phyloP scores from a whole-genome alignment of 2,888 invertebrate genomes.

The Caenorhabditis zanzibari region DNA sequence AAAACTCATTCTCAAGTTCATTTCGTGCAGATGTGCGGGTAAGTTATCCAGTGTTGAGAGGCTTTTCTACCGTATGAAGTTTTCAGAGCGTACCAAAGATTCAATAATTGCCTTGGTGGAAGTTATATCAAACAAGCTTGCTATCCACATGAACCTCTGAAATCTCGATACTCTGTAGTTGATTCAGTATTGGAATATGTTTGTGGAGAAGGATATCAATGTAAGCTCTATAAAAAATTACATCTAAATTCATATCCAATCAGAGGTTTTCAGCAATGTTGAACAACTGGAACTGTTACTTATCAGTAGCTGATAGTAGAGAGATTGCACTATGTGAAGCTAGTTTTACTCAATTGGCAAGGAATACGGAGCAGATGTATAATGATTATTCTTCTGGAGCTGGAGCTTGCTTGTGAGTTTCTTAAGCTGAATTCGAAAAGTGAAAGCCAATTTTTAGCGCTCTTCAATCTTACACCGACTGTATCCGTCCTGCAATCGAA shows the following conservation, averaged over 20 bases:
- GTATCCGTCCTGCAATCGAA: slow-evolving; percentile 73
- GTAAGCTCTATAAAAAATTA: slow-evolving; percentile 33
- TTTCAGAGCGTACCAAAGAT: slow-evolving; percentile 73
- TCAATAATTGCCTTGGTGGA: slow-evolving; percentile 73
- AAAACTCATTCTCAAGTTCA: slow-evolving; percentile 70
- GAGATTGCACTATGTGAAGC: slow-evolving; percentile 73
- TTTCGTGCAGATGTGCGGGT: slow-evolving; percentile 75
- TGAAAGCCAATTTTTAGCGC: slow-evolving; percentile 65
- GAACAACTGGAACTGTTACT: slow-evolving; percentile 75
- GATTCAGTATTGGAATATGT: slow-evolving; percentile 75
- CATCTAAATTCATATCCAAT: not conserved
- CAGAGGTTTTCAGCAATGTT: slow-evolving; percentile 70
- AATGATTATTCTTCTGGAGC: slow-evolving; percentile 71
- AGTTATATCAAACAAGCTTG: slow-evolving; percentile 73
- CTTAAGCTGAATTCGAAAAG: too few relatives aligned
- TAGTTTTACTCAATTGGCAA: slow-evolving; percentile 66
- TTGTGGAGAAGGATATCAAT: slow-evolving; percentile 75
- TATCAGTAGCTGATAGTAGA: slow-evolving; percentile 68
- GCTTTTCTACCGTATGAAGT: not conserved
- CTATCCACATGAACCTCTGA: slow-evolving; percentile 73
- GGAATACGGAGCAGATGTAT: slow-evolving; percentile 69
- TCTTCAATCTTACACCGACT: slow-evolving; percentile 76
- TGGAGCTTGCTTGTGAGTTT: slow-evolving; percentile 74
- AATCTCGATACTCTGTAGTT: slow-evolving; percentile 72
- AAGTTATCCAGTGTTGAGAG: slow-evolving; percentile 25